Conservation (phyloP, 1,140 invertebrate species). For the Zaprionus inermis region DNA sequence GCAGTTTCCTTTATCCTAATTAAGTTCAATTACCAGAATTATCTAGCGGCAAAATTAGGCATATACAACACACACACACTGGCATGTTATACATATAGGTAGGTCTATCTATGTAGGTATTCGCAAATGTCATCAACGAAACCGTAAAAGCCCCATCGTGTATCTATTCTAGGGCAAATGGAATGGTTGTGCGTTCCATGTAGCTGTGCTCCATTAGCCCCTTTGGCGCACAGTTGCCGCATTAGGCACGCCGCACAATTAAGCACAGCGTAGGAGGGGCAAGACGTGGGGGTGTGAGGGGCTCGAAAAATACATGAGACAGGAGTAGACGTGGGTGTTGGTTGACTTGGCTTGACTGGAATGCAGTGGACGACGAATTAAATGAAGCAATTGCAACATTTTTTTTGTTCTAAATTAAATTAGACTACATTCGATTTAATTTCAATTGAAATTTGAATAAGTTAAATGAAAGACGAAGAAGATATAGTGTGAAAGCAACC, state of each 20-base stretch:
- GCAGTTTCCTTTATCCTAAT: conserved; percentile 2
- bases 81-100: not conserved
- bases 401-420: not conserved
- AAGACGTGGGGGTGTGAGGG: not conserved
- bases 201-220: conserved; percentile 27
- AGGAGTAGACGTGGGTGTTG: not conserved
- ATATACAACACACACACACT: not conserved
- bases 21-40: conserved; percentile 1
- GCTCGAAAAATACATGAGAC: not conserved
- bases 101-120: not conserved
- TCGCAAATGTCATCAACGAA: conserved; percentile 9
- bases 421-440: not conserved
- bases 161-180: conserved; percentile 29
- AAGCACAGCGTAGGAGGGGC: conserved; percentile 19
- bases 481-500: not conserved
- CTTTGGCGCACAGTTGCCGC: conserved; percentile 25
- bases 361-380: not conserved
- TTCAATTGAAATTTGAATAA: not conserved
- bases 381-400: not conserved
- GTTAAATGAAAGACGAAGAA: not conserved
- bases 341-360: not conserved
- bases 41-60: conserved; percentile 1
- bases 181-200: conserved; percentile 9
- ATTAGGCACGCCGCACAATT: conserved; percentile 45
- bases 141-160: conserved; percentile 24